Evolutionary conservation across 2,888 invertebrate genomes (phyloP).

Genomic region (Isoperla grammatica): DNA sequence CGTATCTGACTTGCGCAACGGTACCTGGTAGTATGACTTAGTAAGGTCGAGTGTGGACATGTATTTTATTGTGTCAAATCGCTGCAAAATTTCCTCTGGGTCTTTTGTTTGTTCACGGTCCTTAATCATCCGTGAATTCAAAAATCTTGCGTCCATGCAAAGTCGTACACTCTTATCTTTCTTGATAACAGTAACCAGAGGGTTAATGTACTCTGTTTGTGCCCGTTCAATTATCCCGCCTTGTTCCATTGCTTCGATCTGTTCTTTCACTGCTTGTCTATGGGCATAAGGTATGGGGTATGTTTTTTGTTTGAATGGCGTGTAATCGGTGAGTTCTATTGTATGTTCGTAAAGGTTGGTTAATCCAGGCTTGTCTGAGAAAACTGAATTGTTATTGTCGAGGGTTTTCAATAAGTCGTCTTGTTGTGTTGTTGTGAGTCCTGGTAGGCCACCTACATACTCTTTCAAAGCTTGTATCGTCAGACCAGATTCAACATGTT

Average conservation of each 20-base stretch:
- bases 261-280: constrained; percentile 33
- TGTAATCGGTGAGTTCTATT: too few relatives aligned
- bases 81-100: constrained; percentile 31
- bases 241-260: constrained; percentile 35
- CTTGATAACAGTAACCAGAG: constrained; percentile 35
- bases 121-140: constrained; percentile 36
- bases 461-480: too few relatives aligned
- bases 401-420: too few relatives aligned
- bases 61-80: constrained; percentile 31
- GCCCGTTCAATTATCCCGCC: constrained; percentile 36
- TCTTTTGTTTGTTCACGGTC: constrained; percentile 34
- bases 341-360: too few relatives aligned
- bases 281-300: too few relatives aligned
- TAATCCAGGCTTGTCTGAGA: constrained; percentile 27
- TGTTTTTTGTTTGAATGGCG: constrained; percentile 32
- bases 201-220: constrained; percentile 36
- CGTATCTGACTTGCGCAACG: constrained; percentile 16
- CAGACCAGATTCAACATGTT: too few relatives aligned
- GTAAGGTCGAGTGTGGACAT: constrained; percentile 28
- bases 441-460: too few relatives aligned
- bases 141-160: constrained; percentile 37
- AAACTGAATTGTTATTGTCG: background rate
- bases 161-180: constrained; percentile 36
- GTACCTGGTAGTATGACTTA: constrained; percentile 28
- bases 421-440: too few relatives aligned